Base-by-base conservation (phyloP, 2,888 invertebrate genomes). In the Epirrhoe alternata region DNA sequence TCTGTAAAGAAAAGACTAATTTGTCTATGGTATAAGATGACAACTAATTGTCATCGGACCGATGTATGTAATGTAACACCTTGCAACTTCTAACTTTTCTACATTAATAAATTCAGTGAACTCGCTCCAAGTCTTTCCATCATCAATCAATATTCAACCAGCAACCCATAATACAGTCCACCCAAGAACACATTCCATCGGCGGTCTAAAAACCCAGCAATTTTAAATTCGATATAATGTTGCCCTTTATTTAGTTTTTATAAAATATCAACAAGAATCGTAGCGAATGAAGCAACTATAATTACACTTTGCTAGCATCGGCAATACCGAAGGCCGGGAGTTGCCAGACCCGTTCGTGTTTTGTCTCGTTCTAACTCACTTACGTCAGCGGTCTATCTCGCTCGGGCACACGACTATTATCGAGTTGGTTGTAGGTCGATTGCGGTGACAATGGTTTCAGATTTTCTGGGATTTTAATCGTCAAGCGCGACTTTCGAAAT, bases 361-460 rank as follows among this genome's bases (percentile, higher is more conserved):
- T 54, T 35, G 59, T 62, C 66, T 55, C 66, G 42, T 14, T 66
- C 71, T 68, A 64, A 62, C 66, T 56, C 35, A 16, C 61, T 67
- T 59, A 66, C 64, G 68, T 60, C 61, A 67, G 50, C 33, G 51
- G 7, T 53, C 61, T 24, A 49, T 68, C 69, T 64, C 72, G 35
- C 66, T 73, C 68, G 42, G 53, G 30, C 71, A 42, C 47, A 14
- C 52, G 55, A 53, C 45, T 49, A 59, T 59, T 70, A 66, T 65
- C 51, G 68, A 71, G 69, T 61, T 61, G 64, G 66, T 66, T 69
- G 66, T 66, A 35, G 70, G 45, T 64, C 56, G 70, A 72, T 64
- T 75, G 66, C 68, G 68, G 72, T 74, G 71, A 61, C 73, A 6
- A 45, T 61, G 24, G 51, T 54, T 63, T 64, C n/a, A 30, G 54